Conservation (phyloP, 2,797 vertebrate genomes). For the Chromobotia macracanthus region DNA sequence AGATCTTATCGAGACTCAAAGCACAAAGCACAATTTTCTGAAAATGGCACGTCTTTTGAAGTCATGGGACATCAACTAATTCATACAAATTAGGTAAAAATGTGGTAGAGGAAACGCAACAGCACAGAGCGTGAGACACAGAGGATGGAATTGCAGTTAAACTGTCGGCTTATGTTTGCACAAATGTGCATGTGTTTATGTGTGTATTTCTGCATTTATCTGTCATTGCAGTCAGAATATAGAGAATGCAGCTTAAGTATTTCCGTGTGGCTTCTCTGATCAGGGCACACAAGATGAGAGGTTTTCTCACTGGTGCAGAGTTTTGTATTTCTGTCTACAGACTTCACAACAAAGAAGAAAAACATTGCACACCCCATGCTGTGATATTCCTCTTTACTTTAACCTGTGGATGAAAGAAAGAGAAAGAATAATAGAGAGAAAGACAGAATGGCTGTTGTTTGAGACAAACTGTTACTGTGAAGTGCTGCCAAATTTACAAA, state of each 20-base stretch:
- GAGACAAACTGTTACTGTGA: constrained; percentile 34
- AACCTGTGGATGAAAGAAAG: constrained; percentile 2
- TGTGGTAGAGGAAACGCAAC: constrained; percentile 21
- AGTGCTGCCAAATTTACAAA: constrained; percentile 25
- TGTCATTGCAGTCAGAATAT: constrained; percentile 36
- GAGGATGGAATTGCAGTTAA: constrained; percentile 1
- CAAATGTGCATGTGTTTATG: constrained; percentile 22
- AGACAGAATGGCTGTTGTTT: background rate
- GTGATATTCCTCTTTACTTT: constrained; percentile 18
- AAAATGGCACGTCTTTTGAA: constrained; percentile 56
- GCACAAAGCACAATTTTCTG: constrained; percentile 52
- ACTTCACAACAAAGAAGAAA: constrained; percentile 35
- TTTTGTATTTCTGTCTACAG: constrained; percentile 35
- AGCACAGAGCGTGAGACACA: constrained; percentile 4
- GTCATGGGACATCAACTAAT: constrained; percentile 54
- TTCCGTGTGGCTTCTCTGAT: constrained; percentile 38
- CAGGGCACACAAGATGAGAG: constrained; percentile 36
- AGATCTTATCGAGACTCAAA: constrained; percentile 54
- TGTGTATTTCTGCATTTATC: constrained; percentile 9
- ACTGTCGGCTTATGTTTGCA: constrained; percentile 14
- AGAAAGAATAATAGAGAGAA: background rate
- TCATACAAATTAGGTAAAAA: constrained; percentile 55
- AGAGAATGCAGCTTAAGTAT: constrained; percentile 28
- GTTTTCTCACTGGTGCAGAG: constrained; percentile 12
- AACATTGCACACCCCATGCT: constrained; percentile 1